A percentile compares a stretch with the other conserved stretches of the same genome.
These are phyloP conservation scores for Cenopis cana DNA, from an alignment of 2,888 invertebrate genomes.

Conservation along the genomic window DNA sequence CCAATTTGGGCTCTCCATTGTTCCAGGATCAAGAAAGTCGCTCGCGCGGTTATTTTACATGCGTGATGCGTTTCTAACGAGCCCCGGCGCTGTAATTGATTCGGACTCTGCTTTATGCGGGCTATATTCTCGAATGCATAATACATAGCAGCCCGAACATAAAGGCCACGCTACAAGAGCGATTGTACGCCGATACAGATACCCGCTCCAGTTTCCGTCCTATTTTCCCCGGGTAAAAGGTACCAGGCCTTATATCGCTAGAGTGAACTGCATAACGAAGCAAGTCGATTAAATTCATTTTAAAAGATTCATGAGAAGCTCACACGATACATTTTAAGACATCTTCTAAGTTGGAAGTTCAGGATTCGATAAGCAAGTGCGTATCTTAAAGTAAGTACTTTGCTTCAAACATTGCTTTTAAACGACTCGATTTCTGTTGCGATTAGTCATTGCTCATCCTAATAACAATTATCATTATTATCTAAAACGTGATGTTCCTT, in stretches of 20 bases:
- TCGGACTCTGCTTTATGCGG: conserved; percentile 80
- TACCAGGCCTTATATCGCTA: conserved; percentile 39
- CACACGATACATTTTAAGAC: conserved; percentile 17
- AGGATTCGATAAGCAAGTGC: background rate
- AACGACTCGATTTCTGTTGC: too few relatives aligned
- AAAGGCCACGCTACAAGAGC: conserved; percentile 41
- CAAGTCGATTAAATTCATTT: conserved; percentile 31
- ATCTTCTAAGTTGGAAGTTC: conserved; percentile 1
- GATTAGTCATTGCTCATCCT: background rate
- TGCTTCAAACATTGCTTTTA: background rate
- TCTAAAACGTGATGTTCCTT: background rate
- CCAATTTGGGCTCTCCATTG: conserved; percentile 81
- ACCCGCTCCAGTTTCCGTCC: conserved; percentile 37
- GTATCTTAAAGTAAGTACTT: too few relatives aligned
- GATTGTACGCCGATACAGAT: conserved; percentile 41
- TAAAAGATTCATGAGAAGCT: conserved; percentile 41
- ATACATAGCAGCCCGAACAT: conserved; percentile 73
- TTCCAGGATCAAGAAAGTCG: conserved; percentile 76
- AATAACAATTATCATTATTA: background rate
- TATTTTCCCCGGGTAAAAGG: conserved; percentile 34
- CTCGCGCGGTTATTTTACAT: conserved; percentile 79
- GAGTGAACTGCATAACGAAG: conserved; percentile 43
- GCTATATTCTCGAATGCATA: conserved; percentile 84
- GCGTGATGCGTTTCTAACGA: conserved; percentile 85
- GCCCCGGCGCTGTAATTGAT: conserved; percentile 80